Evolutionary conservation across 2,113 vertebrate genomes (phyloP).

Genomic region (Myodes glareolus): DNA sequence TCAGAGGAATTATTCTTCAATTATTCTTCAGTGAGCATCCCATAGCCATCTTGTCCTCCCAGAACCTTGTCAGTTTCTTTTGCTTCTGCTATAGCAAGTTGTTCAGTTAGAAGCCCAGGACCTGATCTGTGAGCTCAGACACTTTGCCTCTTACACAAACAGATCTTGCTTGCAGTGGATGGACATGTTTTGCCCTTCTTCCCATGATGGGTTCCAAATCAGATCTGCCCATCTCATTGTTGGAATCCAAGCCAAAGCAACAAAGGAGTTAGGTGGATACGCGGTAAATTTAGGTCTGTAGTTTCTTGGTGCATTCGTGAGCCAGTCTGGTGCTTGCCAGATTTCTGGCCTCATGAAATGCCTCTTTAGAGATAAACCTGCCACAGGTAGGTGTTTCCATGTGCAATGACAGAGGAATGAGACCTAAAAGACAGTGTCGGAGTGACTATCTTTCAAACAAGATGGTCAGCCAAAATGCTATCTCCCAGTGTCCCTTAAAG

Average conservation of each 20-base stretch:
- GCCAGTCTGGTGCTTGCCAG: background rate
- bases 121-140: background rate
- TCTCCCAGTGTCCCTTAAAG: background rate
- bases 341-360: background rate
- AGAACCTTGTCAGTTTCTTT: background rate
- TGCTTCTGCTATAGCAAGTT: background rate
- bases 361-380: background rate
- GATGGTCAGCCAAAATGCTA: background rate
- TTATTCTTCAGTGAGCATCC: background rate
- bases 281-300: background rate
- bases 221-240: background rate
- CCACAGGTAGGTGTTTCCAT: background rate
- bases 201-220: background rate
- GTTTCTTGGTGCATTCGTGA: background rate
- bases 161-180: background rate
- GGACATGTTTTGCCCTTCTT: background rate
- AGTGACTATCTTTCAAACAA: background rate
- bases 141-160: accelerated
- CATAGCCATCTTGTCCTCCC: background rate
- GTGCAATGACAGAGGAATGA: background rate
- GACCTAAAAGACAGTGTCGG: background rate
- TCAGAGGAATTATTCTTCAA: background rate
- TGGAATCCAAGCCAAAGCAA: background rate
- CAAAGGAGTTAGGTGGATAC: background rate
- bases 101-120: background rate